Base-by-base conservation (phyloP, 2,797 vertebrate species). In the Tapirus indicus region DNA sequence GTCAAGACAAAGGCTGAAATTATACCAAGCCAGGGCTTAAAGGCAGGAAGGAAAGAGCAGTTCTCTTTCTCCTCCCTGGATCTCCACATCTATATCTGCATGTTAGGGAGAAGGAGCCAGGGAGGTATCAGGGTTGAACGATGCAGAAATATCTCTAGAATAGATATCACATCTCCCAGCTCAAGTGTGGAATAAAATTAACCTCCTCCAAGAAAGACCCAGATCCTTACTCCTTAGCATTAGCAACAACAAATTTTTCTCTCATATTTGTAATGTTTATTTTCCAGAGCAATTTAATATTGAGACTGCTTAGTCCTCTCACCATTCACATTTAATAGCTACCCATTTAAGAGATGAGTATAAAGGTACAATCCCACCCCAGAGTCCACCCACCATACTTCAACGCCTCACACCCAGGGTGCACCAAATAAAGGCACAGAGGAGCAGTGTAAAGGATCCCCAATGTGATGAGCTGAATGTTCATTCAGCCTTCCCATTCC, bases 1-100 rank as follows among this genome's bases (percentile, higher is more conserved):
- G 82, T 88, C 95, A 93, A 91, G 96, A 95, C 64, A 82, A 87
- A 83, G 78, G n/a, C 38, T 2, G 6, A 44, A 85, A 69, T 58
- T 78, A 38, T 18, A 49, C 21, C 23, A 74, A 94, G 66, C 49
- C 2, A 41, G 21, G 29, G 11, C 27, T 86, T 88, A 29, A 25
- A 49, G 21, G 62, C 7, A 21, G 58, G 10, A 78, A 91, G 35
- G 18, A 82, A 91, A 74, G 9, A 56, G 8, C 20, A 5, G 44
- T 56, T 94, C 32, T 58, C 64, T 12, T 58, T 35, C 54, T 77
- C 69, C 29, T 66, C 58, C 14, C 23, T 62, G 4, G 0, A 13
- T 95, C 44, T 82, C n/a, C n/a, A 35, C n/a, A 68, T 52, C 60
- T 44, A 20, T 2, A 32, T 11, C 54, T 38, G 16, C 32, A n/a